Evolutionary conservation across 92 coral and sea anemone genomes (phyloP), one percentile per base, ranked within the genome.

Genomic region (Phenganax marumi): DNA sequence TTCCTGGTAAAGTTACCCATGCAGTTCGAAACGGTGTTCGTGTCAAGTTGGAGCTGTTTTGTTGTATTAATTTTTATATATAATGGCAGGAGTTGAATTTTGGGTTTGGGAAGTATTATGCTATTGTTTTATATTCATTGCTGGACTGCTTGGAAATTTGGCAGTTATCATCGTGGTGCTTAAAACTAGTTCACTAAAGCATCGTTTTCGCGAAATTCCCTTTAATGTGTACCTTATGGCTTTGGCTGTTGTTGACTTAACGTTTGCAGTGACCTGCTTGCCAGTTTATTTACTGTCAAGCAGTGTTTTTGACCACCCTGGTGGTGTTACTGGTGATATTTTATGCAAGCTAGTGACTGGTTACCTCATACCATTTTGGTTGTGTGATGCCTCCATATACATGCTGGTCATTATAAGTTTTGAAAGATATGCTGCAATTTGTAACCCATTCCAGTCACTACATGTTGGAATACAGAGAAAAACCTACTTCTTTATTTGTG

Each of bases 361-460:
- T 11, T 76, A 76, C 56, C 33, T 76, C 5, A 47, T 76, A 10
- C 81, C 81, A 25, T 76, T 76, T 76, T 54, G 68, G 81, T 51
- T 76, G 8, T 58, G 81, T 22, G 68, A 43, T n/a, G 81, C 25
- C 50, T 76, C 81, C 13, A 48, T 76, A 25, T 76, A 55, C 26
- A 58, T 52, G 14, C 68, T 76, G 52, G 81, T 76, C 26, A 25
- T 76, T 50, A 76, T 76, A 26, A 76, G 81, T 23, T 76, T 76
- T 76, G 81, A 76, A 56, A 78, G 83, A 12, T 48, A 63, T 22
- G 52, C 72, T 56, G 83, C 83, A 78, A 53, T 78, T 78, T 61
- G 73, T 23, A 78, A 61, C 3, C 83, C 83, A 61, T 78, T 78
- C 21, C 73, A 19, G 19, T 71, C 83, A 43, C 21, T 78, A 24